Base-by-base conservation (phyloP, 2,113 vertebrate species). In the Aspiorhynchus laticeps region DNA sequence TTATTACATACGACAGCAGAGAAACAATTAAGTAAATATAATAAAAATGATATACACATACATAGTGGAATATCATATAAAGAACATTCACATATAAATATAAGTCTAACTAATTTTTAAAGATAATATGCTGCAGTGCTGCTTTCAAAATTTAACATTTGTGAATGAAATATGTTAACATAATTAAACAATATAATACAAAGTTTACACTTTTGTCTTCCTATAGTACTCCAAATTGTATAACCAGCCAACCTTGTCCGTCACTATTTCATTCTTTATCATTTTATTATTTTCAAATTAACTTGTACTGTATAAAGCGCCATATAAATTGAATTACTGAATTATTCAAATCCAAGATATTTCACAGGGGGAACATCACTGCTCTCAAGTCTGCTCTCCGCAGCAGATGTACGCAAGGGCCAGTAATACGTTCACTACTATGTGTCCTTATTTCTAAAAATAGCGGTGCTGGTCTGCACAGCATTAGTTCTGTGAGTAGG, bases 401-500 rank as follows among this genome's bases (percentile, higher is more conserved):
- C 26, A 56, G 15, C 38, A 83, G 86, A 28, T 82, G 86, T 75
- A 31, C 3, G 19, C 59, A 24, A 8, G 69, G 73, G 83, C 81
- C 56, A 73, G n/a, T 83, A 56, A 82, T 86, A 77, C 4, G 14
- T 86, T 41, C 26, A 43, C 41, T 28, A 77, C 65, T 28, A 69
- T 76, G n/a, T 84, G 59, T 80, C 59, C 81, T 38, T 83, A 41
- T 67, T 88, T 71, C 63, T 48, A 17, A 53, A 84, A 86, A 84
- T 80, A 83, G 63, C 33, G 2, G 24, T 21, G 38, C 61, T 71
- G 28, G 17, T 53, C 65, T 71, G 82, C 17, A 43, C 33, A 80
- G 69, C 82, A 80, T 88, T 86, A 84, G 61, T 24, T 43, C 43
- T 76, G n/a, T n/a, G 7, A 24, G 71, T 48, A 78, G 19, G n/a